Percentiles rank a stretch among this genome's conserved stretches.
Conservation (phyloP, 2,888 invertebrate species). For the Drosophila imparisetae region DNA sequence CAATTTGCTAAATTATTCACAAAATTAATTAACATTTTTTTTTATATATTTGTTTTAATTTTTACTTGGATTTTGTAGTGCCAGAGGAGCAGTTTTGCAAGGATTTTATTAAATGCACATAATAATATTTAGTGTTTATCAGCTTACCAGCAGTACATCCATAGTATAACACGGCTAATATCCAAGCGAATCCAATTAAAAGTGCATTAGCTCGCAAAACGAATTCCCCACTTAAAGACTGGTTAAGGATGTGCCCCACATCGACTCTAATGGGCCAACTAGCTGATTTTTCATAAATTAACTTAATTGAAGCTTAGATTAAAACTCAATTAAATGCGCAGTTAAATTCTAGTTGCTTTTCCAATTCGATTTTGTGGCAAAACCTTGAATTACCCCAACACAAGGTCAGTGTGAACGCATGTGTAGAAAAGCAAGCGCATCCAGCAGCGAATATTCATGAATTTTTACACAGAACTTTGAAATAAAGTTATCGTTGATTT, state of each 20-base stretch:
- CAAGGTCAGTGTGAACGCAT: background rate
- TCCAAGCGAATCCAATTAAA: slow-evolving; percentile 59
- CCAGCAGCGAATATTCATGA: too few relatives aligned
- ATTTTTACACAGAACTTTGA: too few relatives aligned
- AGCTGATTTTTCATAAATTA: background rate
- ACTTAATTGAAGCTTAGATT: background rate
- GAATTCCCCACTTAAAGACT: slow-evolving; percentile 1
- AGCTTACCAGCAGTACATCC: background rate
- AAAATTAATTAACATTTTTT: background rate
- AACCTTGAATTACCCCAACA: background rate
- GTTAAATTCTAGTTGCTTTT: background rate
- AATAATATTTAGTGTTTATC: background rate
- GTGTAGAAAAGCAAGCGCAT: background rate
- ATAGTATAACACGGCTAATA: background rate
- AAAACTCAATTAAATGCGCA: background rate
- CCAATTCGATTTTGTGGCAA: background rate
- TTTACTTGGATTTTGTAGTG: background rate
- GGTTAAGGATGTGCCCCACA: background rate
- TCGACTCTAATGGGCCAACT: background rate
- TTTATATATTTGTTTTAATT: background rate
- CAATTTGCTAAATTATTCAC: background rate
- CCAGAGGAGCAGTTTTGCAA: background rate
- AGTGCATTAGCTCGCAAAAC: slow-evolving; percentile 43
- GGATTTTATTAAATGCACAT: background rate
- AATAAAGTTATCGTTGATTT: too few relatives aligned